Conservation (phyloP, 2,888 invertebrate species). For the Eupithecia insigniata region DNA sequence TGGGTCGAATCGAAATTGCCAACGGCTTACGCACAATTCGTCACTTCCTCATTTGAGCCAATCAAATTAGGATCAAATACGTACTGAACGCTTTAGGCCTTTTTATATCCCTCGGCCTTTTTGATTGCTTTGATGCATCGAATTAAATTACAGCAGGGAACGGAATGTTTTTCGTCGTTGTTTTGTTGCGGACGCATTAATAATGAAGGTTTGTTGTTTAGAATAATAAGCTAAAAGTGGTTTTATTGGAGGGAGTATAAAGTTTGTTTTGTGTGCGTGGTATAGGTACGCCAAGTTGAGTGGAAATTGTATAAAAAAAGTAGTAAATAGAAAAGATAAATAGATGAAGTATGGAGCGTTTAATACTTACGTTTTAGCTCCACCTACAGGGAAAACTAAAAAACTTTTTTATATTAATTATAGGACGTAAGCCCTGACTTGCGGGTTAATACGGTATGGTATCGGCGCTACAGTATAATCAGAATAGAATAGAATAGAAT, state of each 20-base stretch:
- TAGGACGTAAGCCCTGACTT: too few relatives aligned
- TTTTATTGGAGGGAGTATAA: background rate
- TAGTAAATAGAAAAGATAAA: background rate
- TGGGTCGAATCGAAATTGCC: conserved; percentile 39
- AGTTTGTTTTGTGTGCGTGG: background rate
- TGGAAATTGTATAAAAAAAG: background rate
- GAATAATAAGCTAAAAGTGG: conserved; percentile 6
- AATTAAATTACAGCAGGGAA: conserved; percentile 43
- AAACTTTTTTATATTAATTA: too few relatives aligned
- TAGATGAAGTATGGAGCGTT: too few relatives aligned
- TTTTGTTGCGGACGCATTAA: conserved; percentile 7
- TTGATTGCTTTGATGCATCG: conserved; percentile 46
- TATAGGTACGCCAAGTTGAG: background rate
- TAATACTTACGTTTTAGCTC: too few relatives aligned
- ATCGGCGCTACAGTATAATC: too few relatives aligned
- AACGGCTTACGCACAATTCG: conserved; percentile 39
- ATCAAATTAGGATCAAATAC: conserved; percentile 49
- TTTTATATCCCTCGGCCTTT: conserved; percentile 38
- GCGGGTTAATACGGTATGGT: too few relatives aligned
- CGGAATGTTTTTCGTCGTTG: conserved; percentile 33
- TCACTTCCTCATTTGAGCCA: conserved; percentile 43
- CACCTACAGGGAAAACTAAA: too few relatives aligned
- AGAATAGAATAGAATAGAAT: too few relatives aligned
- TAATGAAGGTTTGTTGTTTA: background rate
- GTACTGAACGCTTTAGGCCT: conserved; percentile 32